Evolutionary conservation across 2,888 invertebrate species (phyloP).

Genomic region (Cremastinae sp.): DNA sequence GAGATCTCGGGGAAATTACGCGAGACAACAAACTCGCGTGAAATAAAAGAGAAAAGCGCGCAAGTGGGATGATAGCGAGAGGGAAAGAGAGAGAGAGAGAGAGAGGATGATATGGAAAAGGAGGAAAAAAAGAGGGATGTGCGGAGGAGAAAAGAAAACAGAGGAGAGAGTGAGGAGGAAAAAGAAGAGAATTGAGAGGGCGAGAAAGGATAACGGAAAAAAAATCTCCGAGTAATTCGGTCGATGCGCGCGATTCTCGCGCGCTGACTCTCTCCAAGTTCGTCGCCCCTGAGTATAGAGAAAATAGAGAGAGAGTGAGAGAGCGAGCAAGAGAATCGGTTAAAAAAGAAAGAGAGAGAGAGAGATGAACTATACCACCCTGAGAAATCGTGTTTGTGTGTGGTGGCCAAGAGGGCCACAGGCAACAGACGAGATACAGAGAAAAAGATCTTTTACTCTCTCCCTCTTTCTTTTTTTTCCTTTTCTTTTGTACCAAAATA

Average conservation of each 20-base stretch:
- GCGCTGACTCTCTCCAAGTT: conserved; percentile 58
- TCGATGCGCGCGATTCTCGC: conserved; percentile 61
- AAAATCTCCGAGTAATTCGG: conserved; percentile 60
- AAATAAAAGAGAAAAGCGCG: conserved; percentile 8
- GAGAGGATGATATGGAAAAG: conserved; percentile 1
- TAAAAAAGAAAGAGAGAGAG: conserved; percentile 31
- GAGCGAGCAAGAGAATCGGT: conserved; percentile 29
- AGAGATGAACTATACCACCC: not conserved
- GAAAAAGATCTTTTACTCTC: too few species aligned
- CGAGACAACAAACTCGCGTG: conserved; percentile 51
- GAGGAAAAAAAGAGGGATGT: conserved; percentile 17
- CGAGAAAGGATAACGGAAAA: conserved; percentile 28
- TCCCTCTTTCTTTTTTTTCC: too few species aligned
- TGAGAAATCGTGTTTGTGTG: too few species aligned
- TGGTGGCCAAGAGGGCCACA: not conserved
- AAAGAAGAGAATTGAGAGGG: conserved; percentile 15
- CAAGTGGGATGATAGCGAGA: conserved; percentile 23
- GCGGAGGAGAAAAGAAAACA: conserved; percentile 7
- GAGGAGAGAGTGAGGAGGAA: conserved; percentile 17
- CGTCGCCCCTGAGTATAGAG: conserved; percentile 62
- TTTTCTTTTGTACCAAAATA: too few species aligned
- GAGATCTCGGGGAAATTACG: conserved; percentile 53
- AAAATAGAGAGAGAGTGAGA: conserved; percentile 47
- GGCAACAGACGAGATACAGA: not conserved
- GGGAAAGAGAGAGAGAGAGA: not conserved